Conservation (phyloP, 2,113 vertebrate species). For the Pristiophorus japonicus region DNA sequence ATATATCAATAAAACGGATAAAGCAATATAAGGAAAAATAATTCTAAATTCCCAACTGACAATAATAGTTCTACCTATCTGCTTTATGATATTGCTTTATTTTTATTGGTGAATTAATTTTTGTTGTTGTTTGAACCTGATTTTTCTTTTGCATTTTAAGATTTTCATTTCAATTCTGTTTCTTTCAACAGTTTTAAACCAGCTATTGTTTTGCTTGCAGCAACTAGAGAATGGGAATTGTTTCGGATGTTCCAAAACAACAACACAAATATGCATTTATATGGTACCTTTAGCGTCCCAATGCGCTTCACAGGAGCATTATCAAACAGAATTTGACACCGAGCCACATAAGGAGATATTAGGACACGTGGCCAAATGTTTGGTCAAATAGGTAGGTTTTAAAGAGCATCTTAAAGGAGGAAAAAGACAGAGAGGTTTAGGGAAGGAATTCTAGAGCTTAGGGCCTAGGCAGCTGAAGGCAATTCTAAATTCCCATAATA, state of each 20-base stretch:
- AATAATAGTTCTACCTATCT: background rate
- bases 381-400: background rate
- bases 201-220: background rate
- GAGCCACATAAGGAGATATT: background rate
- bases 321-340: background rate
- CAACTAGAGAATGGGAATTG: background rate
- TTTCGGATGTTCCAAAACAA: background rate
- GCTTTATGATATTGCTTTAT: background rate
- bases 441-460: background rate
- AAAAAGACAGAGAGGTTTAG: background rate
- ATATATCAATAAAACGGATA: background rate
- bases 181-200: background rate
- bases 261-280: background rate
- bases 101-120: background rate
- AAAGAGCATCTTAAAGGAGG: background rate
- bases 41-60: background rate
- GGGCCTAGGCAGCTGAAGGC: background rate
- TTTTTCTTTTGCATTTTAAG: background rate
- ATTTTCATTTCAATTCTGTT: background rate
- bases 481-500: background rate
- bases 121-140: background rate
- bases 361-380: background rate
- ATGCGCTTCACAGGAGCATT: background rate
- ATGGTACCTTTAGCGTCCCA: background rate
- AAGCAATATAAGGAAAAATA: background rate